Conservation (phyloP, 2,113 vertebrate genomes). For the Brachionichthys hirsutus region DNA sequence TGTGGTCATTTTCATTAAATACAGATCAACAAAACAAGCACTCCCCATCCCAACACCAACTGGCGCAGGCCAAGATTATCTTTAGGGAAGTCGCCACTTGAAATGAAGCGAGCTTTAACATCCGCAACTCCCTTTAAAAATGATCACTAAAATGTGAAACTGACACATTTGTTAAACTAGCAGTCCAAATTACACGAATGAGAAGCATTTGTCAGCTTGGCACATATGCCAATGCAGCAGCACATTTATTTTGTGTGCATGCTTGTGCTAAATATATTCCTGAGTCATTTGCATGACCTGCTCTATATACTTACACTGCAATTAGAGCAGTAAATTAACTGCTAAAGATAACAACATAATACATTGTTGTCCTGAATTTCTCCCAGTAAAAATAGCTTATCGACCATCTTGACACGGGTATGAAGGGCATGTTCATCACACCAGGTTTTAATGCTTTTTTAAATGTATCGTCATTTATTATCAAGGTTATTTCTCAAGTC, state of each 20-base stretch:
- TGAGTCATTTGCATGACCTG: slow-evolving; percentile 31
- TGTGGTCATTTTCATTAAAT: slow-evolving; percentile 67
- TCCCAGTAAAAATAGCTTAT: slow-evolving; percentile 35
- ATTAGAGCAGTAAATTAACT: slow-evolving; percentile 55
- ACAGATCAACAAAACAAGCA: slow-evolving; percentile 61
- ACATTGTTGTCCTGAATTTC: slow-evolving; percentile 50
- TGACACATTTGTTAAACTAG: no score
- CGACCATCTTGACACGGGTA: neutral
- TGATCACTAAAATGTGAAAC: slow-evolving; percentile 11
- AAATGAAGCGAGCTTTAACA: slow-evolving; percentile 9
- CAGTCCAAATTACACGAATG: neutral
- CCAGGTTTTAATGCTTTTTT: neutral
- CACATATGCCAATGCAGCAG: neutral
- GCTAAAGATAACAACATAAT: slow-evolving; percentile 51
- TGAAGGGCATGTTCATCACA: no score
- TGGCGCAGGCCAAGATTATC: slow-evolving; percentile 15
- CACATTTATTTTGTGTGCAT: neutral
- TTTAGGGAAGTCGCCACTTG: slow-evolving; percentile 24
- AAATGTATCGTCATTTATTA: neutral
- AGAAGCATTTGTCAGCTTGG: neutral
- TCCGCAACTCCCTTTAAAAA: slow-evolving; percentile 9
- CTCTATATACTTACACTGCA: slow-evolving; percentile 31
- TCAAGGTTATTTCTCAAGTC: neutral
- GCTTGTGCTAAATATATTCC: slow-evolving; percentile 27
- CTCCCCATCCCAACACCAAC: neutral